These are phyloP conservation scores for Pentalonia nigronervosa DNA, from an alignment of 1,140 invertebrate species.

Conservation along the genomic window DNA sequence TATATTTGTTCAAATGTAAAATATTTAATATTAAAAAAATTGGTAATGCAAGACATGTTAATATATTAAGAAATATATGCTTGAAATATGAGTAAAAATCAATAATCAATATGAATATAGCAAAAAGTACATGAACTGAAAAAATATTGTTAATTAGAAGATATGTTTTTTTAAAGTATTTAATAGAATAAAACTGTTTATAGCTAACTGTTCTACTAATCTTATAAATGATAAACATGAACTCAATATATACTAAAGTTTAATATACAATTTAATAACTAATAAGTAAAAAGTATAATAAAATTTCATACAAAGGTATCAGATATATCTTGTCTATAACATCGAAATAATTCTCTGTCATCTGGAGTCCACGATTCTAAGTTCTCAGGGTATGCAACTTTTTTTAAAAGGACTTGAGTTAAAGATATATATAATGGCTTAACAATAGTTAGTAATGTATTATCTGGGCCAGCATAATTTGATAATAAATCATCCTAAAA, in stretches of 20 bases:
- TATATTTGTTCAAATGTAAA: background rate
- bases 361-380: constrained; percentile 70
- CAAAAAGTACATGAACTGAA: background rate
- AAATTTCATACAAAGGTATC: constrained; percentile 77
- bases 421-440: constrained; percentile 73
- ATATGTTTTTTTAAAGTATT: background rate
- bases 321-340: constrained; percentile 89
- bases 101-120: background rate
- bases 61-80: background rate
- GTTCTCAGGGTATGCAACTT: constrained; percentile 71
- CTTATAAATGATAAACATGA: background rate
- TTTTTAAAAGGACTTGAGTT: constrained; percentile 71
- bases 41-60: background rate
- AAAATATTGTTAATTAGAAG: background rate
- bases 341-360: constrained; percentile 85
- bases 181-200: background rate
- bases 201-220: background rate
- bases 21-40: too few relatives aligned
- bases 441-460: constrained; percentile 37
- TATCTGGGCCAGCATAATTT: constrained; percentile 36
- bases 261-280: background rate
- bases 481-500: constrained; percentile 58
- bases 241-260: background rate
- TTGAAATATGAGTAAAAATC: background rate
- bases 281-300: background rate